These are phyloP conservation scores for Phalanger gymnotis DNA, from an alignment of 2,797 vertebrate genomes.

Conservation along the genomic window DNA sequence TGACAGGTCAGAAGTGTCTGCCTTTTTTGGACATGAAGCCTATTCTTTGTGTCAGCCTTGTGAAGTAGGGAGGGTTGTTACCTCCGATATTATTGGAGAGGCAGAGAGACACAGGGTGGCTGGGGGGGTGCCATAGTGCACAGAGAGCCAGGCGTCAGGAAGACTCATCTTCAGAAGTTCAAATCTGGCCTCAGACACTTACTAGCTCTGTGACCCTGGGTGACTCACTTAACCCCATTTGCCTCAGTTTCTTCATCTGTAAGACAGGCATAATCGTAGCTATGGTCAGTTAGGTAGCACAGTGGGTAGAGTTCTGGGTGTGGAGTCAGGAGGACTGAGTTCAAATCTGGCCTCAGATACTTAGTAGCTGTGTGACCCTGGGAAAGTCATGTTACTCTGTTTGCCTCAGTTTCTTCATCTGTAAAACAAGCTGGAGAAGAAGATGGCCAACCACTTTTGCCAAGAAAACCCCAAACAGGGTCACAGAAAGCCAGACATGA, in stretches of 20 bases:
- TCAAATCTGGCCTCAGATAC: no score
- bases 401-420: background rate
- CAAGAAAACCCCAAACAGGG: background rate
- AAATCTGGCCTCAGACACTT: background rate
- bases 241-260: background rate
- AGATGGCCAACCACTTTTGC: background rate
- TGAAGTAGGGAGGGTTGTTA: background rate
- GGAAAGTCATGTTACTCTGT: no score
- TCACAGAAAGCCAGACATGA: background rate
- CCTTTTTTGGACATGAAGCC: background rate
- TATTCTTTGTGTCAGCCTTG: background rate
- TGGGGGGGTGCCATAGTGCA: background rate
- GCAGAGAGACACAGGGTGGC: background rate
- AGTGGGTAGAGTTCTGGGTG: no score
- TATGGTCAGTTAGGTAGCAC: no score
- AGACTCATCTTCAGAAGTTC: background rate
- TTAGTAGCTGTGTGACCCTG: no score
- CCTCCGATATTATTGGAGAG: background rate
- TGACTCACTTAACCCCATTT: background rate
- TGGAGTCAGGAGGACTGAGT: no score
- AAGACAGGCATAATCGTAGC: no score
- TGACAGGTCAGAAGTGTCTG: conserved; percentile 19
- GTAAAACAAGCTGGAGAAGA: background rate
- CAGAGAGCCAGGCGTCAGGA: background rate
- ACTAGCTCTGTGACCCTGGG: background rate